Base-by-base conservation (phyloP, 2,888 invertebrate genomes). In the Acleris sparsana region DNA sequence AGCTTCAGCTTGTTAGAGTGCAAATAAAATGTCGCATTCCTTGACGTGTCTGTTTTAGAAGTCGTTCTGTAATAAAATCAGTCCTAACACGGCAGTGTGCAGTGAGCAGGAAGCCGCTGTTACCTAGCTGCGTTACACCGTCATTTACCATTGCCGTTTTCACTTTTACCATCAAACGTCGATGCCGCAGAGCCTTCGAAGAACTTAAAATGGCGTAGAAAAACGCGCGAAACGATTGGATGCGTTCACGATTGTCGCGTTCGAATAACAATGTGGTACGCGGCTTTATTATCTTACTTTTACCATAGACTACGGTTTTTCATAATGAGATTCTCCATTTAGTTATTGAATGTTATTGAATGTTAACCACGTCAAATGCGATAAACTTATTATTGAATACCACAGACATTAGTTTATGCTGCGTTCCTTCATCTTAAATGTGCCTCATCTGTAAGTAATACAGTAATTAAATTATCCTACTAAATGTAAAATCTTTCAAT, bases 151-250 rank as follows among this genome's bases (percentile, higher is more conserved):
- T 75, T 82, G 75, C 76, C 73, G 80, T 81, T 90, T 88, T 89
- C 88, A 89, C 89, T 89, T 88, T 89, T 88, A 80, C 83, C 79
- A 85, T 84, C 83, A 85, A 86, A 86, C 79, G 46, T 17, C 46
- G 77, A 83, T 85, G 87, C 82, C 81, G 80, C 80, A 76, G 77
- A 72, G 73, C 71, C 75, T 76, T 76, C 71, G 75, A 80, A 80
- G 79, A 83, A 83, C 71, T 84, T 84, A 84, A 86, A 83, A 87
- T 85, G 85, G 85, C 84, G 81, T 69, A 69, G 78, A 87, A 89
- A 87, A 87, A 89, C 74, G 75, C 80, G 77, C 78, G 74, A 82
- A 78, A 79, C 76, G 72, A 73, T 74, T 77, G 76, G 77, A 77
- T 81, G 77, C 78, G 77, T 80, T 79, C 76, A 76, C 77, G 79